Base-by-base conservation (phyloP, 2,797 vertebrate species). In the Clarias pachynema region DNA sequence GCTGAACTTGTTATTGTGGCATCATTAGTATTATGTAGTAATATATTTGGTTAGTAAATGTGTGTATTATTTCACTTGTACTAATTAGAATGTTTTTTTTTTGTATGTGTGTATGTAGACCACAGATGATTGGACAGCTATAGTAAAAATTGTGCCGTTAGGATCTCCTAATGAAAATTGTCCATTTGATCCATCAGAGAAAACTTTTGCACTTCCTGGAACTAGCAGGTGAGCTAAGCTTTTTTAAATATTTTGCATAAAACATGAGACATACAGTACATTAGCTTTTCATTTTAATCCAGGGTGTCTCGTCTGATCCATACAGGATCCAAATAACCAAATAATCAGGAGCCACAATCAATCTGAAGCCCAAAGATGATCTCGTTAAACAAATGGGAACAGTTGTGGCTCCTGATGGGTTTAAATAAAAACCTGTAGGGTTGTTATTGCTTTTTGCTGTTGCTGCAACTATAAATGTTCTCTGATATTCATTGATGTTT, bases 51-150 rank as follows among this genome's bases (percentile, higher is more conserved):
- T 82, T 66, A 49, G 22, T 80, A 66, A 26, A 34, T 77, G 10
- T 12, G n/a, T 66, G 24, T 70, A 24, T 53, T 49, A 60, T 82
- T 73, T 49, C 68, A 18, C 26, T n/a, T 83, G n/a, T 74, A 14
- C 9, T 83, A 63, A 73, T 63, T 29, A 15, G 29, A 62, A 74
- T 62, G 53, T 65, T 3, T 65, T 37, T 34, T 75, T 70, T 65
- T 53, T 49, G 44, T 9, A 37, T 34, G 26, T 77, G 22, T 60
- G n/a, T 89, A 68, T 93, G 10, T 90, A 98, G 97, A 86, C 92
- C 57, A 84, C 92, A 16, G 94, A 94, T 91, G 95, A 97, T 89
- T 98, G 97, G 97, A 83, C 90, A 72, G 96, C 95, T 83, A 93
- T 86, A 34, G 62, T 97, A 65, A 86, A 87, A 56, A 53, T 97